Percentiles rank a stretch among this genome's conserved stretches.
phyloP scores from a whole-genome alignment of 2,797 vertebrate species.

The Protonibea diacanthus region DNA sequence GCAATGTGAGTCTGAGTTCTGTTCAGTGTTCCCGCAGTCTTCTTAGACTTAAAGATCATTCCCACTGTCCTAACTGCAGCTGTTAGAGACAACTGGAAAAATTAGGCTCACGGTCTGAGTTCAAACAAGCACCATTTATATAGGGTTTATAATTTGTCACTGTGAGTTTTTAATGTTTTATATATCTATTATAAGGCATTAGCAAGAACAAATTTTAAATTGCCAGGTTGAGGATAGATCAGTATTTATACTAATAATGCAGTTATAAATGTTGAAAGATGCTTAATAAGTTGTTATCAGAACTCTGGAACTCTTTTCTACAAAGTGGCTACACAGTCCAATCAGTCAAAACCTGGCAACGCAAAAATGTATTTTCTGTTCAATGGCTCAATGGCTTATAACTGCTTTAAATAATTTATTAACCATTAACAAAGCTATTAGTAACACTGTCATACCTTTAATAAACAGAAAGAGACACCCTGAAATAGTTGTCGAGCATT shows the following conservation, averaged over 20 bases:
- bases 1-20: constrained; percentile 29
- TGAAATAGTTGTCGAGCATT: neutral
- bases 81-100: constrained; percentile 3
- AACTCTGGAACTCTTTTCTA: neutral
- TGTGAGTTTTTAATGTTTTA: neutral
- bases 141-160: no score
- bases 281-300: neutral
- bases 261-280: neutral
- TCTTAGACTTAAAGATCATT: constrained; percentile 13
- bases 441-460: neutral
- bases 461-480: neutral
- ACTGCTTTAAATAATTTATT: neutral
- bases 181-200: neutral
- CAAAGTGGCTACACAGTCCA: neutral
- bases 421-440: neutral
- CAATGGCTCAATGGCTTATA: constrained; percentile 3
- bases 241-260: neutral
- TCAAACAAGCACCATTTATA: neutral
- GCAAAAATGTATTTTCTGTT: neutral
- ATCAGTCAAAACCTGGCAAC: neutral
- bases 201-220: neutral
- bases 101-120: neutral
- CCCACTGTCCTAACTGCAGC: neutral
- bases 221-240: neutral
- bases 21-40: constrained; percentile 9